Conservation (phyloP, 2,888 invertebrate species). For the Lasioglossum calceatum region DNA sequence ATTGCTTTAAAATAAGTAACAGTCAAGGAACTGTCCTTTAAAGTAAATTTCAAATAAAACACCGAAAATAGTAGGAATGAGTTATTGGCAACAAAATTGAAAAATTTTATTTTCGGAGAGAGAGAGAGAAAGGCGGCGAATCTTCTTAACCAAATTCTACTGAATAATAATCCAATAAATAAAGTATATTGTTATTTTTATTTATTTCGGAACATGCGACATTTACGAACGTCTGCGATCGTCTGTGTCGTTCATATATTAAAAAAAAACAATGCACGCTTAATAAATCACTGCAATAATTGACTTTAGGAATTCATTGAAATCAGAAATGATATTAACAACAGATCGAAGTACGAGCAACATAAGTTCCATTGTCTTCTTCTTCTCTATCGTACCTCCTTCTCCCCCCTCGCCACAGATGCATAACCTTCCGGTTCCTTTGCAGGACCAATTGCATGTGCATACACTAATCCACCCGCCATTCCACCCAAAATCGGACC, state of each 20-base stretch:
- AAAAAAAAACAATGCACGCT: neutral
- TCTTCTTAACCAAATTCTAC: neutral
- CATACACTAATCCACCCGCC: slow-evolving; percentile 91
- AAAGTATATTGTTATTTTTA: neutral
- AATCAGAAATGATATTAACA: neutral
- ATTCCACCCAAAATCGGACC: slow-evolving; percentile 94
- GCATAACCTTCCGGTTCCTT: slow-evolving; percentile 82
- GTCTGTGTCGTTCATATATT: too few relatives aligned
- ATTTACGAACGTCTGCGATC: neutral
- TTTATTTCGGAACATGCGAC: neutral
- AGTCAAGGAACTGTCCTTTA: too few relatives aligned
- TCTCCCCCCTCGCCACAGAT: slow-evolving; percentile 83
- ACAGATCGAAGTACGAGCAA: neutral
- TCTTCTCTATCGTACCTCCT: slow-evolving; percentile 79
- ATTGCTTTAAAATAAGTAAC: too few relatives aligned
- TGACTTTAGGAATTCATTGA: neutral
- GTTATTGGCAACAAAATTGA: too few relatives aligned
- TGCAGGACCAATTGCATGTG: slow-evolving; percentile 85
- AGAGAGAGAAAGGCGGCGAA: neutral
- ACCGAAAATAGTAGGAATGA: too few relatives aligned
- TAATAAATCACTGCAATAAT: neutral
- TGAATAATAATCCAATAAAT: neutral
- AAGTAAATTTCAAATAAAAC: too few relatives aligned
- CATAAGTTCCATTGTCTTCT: neutral
- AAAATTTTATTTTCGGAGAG: neutral